A percentile compares a stretch with the other conserved stretches of the same genome.
These are phyloP conservation scores for Brachionus calyciflorus DNA, from an alignment of 1,140 invertebrate genomes.

Conservation along the genomic window DNA sequence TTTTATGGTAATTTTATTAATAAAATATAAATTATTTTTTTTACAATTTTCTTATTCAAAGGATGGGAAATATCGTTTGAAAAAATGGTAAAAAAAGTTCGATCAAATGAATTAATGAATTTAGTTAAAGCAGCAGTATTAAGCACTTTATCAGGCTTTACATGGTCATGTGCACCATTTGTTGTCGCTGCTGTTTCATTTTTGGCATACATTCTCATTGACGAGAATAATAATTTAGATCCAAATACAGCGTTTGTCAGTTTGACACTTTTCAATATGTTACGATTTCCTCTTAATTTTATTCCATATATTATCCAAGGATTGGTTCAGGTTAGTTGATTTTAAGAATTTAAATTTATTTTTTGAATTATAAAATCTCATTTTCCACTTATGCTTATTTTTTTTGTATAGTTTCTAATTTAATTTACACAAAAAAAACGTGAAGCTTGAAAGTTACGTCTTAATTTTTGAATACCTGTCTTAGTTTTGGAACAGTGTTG, in stretches of 20 bases:
- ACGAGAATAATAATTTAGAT: slow-evolving; percentile 51
- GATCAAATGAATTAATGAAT: slow-evolving; percentile 60
- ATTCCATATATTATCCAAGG: slow-evolving; percentile 64
- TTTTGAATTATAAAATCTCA: neutral
- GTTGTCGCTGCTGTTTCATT: slow-evolving; percentile 63
- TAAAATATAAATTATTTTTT: slow-evolving; percentile 51
- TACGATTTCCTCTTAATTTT: slow-evolving; percentile 77
- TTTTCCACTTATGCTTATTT: too few species aligned
- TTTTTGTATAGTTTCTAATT: too few species aligned
- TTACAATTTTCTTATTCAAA: slow-evolving; percentile 49
- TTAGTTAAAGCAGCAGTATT: slow-evolving; percentile 62
- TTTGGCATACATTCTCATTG: slow-evolving; percentile 61
- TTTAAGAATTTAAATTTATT: neutral
- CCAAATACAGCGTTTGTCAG: slow-evolving; percentile 77
- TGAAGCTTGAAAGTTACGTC: too few species aligned
- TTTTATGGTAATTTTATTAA: slow-evolving; percentile 13
- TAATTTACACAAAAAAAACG: too few species aligned
- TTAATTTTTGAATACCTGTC: too few species aligned
- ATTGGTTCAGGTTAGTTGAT: slow-evolving; percentile 16
- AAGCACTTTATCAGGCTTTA: slow-evolving; percentile 74
- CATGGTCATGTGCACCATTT: slow-evolving; percentile 92
- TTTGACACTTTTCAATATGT: slow-evolving; percentile 92
- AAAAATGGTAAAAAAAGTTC: slow-evolving; percentile 56
- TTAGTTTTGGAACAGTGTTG: too few species aligned
- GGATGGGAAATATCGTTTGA: slow-evolving; percentile 62